Base-by-base conservation (phyloP, 2,888 invertebrate genomes). In the Colletes collaris region DNA sequence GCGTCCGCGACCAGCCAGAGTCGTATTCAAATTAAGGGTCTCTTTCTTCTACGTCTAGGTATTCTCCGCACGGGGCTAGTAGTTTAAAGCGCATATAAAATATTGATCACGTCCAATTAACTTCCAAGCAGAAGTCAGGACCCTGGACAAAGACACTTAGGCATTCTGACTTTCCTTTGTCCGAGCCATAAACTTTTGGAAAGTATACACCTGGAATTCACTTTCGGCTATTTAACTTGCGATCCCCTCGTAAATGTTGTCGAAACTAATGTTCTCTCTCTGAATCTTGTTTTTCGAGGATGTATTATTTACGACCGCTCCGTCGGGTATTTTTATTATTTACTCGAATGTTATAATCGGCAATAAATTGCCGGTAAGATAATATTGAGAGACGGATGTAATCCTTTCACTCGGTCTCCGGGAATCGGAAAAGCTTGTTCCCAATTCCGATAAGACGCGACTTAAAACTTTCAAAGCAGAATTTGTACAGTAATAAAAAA, bases 151-250 rank as follows among this genome's bases (percentile, higher is more conserved):
- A 72, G 58, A 76, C 79, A 74, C 74, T 79, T 58, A 55, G 70
- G 63, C 75, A 79, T 82, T 74, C 83, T 73, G 79, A 76, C 79
- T 82, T 76, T 82, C 76, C 71, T 82, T 81, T 82, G 82, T 81
- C 83, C 82, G 64, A 46, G 82, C 59, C 83, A 77, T 82, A 82
- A 82, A 83, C 68, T 79, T 83, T 83, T 82, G 71, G 74, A 82
- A 83, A 83, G 82, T 82, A 83, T 82, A 82, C 83, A 83, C 83
- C 82, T 83, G 83, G 83, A 83, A 82, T 83, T 82, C 79, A 79
- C 76, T 81, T 82, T 82, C 79, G 69, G 77, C 73, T 79, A 64
- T 75, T 79, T 79, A 76, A 76, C 82, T 83, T 83, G 79, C 79
- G 82, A 81, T 79, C 79, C 83, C 68, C 82, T 83, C 82, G 79